Evolutionary conservation across 2,113 vertebrate species (phyloP).

Genomic region (Romanogobio albipinnatus): DNA sequence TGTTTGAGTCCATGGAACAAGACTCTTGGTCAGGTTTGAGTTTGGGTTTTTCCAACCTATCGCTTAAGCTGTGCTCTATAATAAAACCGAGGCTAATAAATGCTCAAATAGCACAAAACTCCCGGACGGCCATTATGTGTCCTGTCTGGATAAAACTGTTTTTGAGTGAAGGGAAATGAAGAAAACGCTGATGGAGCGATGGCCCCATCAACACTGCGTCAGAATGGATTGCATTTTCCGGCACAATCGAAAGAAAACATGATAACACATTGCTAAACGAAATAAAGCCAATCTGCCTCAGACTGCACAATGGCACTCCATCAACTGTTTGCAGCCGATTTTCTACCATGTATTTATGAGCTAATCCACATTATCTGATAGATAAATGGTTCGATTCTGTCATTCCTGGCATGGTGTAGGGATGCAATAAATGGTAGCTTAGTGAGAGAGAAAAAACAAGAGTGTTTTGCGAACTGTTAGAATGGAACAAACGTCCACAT

Average conservation of each 20-base stretch:
- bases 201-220: background rate
- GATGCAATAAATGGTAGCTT: slow-evolving; percentile 29
- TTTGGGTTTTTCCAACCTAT: background rate
- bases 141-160: background rate
- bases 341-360: slow-evolving; percentile 15
- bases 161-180: background rate
- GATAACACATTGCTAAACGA: slow-evolving; percentile 26
- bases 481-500: slow-evolving; percentile 37
- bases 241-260: background rate
- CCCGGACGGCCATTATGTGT: background rate
- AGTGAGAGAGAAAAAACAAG: background rate
- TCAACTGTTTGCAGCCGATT: slow-evolving; percentile 2
- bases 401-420: slow-evolving; percentile 21
- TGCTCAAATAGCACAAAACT: background rate
- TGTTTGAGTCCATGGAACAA: slow-evolving; percentile 27
- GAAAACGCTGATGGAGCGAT: background rate
- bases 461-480: slow-evolving; percentile 23
- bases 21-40: slow-evolving; percentile 17
- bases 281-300: background rate
- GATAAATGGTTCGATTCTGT: slow-evolving; percentile 16
- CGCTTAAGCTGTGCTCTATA: background rate
- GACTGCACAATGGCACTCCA: background rate
- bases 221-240: background rate
- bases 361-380: slow-evolving; percentile 15
- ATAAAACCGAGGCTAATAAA: background rate